These are phyloP conservation scores for Cyanoliseus patagonus DNA, from an alignment of 2,113 vertebrate genomes.

Conservation along the genomic window DNA sequence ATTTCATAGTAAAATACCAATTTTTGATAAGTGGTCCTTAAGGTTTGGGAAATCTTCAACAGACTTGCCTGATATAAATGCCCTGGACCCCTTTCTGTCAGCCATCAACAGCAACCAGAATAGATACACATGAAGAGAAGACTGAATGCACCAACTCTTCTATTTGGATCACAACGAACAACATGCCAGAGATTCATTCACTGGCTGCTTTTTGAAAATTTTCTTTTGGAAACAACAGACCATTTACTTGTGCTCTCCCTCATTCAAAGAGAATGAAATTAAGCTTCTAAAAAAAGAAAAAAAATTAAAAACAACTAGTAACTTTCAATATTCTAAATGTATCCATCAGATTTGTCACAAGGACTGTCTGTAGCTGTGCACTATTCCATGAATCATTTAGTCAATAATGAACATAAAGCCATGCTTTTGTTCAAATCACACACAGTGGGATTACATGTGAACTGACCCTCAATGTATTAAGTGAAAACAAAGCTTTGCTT, in stretches of 20 bases:
- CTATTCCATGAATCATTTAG: constrained; percentile 7
- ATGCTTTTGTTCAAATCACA: constrained; percentile 38
- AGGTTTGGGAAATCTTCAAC: neutral
- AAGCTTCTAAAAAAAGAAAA: neutral
- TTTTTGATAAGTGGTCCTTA: neutral
- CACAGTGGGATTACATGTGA: neutral
- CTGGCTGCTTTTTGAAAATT: neutral
- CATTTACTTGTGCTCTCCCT: neutral
- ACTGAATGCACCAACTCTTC: neutral
- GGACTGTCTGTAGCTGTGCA: neutral
- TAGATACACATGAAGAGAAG: neutral
- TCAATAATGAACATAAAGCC: constrained; percentile 18
- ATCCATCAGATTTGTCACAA: neutral
- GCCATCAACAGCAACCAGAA: neutral
- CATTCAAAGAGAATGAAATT: neutral
- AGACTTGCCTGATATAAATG: neutral
- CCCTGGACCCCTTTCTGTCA: neutral
- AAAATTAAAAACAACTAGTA: neutral
- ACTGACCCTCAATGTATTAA: neutral
- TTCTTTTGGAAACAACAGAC: neutral
- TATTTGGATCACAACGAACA: neutral
- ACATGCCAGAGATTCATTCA: neutral
- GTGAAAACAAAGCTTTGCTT: constrained; percentile 34
- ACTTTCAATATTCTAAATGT: neutral
- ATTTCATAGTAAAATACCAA: neutral